Evolutionary conservation across 1,140 invertebrate species (phyloP), one percentile per base, ranked within the genome.

Genomic region (Bombus terrestris): DNA sequence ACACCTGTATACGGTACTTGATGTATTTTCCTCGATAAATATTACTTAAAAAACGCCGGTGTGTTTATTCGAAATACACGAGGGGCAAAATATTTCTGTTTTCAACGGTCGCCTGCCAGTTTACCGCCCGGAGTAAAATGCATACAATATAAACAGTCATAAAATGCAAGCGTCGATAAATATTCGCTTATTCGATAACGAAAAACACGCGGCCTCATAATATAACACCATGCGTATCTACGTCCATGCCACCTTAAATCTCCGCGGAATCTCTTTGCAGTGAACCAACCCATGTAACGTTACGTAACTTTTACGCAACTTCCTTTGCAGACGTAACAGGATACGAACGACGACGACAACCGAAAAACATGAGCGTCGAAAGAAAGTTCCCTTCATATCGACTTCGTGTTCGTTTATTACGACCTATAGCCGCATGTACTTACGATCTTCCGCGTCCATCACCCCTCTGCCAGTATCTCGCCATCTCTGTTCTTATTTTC

Each of bases 271-370:
- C 75, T 64, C 57, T 35, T 43, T 39, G 4, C 53, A 2, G 25
- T 10, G 32, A 41, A 39, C 12, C 22, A 43, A 22, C 22, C 59
- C 43, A 57, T 41, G 39, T 59, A 35, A 35, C 81, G 62, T 78
- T 78, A 43, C 82, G 59, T 57, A 83, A 83, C 64, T 78, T 83
- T 83, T 69, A 78, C 73, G 82, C 64, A 83, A 83, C 74, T 83
- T 83, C 82, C 82, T 62, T 28, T 66, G 74, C 47, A 35, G 64
- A 78, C 64, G 43, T 69, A 83, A 83, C 74, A 47, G 82, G 43
- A 69, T 59, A 62, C 39, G 13, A 12, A 43, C n/a, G 37, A 2
- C 25, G 22, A 28, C 22, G 53, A 62, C 43, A 25, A 18, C 15
- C 37, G 47, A 85, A 81, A 85, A 86, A 86, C 71, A 81, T 43